A percentile compares a stretch with the other conserved stretches of the same genome.
Evolutionary conservation across 2,888 invertebrate species (phyloP).

Genomic region (Drosophila putrida): DNA sequence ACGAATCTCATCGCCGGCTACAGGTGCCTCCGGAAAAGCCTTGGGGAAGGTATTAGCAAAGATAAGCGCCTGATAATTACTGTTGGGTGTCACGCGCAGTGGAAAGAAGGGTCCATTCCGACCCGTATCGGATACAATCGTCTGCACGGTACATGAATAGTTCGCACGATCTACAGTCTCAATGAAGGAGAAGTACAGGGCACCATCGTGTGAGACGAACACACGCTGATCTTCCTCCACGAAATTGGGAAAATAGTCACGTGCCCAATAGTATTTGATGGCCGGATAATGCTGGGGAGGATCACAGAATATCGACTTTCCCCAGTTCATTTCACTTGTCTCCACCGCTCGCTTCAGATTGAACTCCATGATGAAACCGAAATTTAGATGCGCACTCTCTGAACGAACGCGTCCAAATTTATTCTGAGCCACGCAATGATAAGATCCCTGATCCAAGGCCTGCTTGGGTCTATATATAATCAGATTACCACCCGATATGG

Average conservation of each 20-base stretch:
- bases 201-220: constrained; percentile 97
- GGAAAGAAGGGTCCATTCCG: constrained; percentile 96
- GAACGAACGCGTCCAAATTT: constrained; percentile 95
- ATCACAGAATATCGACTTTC: constrained; percentile 96
- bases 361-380: constrained; percentile 96
- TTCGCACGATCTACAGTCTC: constrained; percentile 95
- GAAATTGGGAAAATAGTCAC: constrained; percentile 95
- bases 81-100: constrained; percentile 92
- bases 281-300: constrained; percentile 96
- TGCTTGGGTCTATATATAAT: constrained; percentile 95
- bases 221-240: constrained; percentile 97
- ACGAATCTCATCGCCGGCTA: constrained; percentile 95
- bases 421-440: constrained; percentile 97
- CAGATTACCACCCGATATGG: constrained; percentile 95
- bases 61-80: constrained; percentile 95
- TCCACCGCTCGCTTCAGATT: constrained; percentile 94
- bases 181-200: constrained; percentile 96
- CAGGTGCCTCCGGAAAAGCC: constrained; percentile 96
- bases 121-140: constrained; percentile 93
- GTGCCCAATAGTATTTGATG: constrained; percentile 96
- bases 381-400: constrained; percentile 94
- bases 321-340: constrained; percentile 96
- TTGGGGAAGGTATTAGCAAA: constrained; percentile 98
- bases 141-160: constrained; percentile 96
- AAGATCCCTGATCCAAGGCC: constrained; percentile 92